Base-by-base conservation (phyloP, 1,140 invertebrate genomes). In the Polyergus mexicanus region DNA sequence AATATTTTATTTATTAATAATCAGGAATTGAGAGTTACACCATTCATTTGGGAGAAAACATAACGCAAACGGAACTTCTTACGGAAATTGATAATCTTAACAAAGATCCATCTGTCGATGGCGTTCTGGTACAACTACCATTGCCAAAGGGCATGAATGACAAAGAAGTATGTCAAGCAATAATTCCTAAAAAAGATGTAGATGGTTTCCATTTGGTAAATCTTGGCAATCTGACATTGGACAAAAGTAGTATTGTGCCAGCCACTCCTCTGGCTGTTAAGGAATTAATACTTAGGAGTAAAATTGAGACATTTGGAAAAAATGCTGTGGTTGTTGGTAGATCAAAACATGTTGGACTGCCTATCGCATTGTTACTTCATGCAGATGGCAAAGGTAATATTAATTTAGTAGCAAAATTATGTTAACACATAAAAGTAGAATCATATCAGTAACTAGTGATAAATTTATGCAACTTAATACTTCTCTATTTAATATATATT, bases 341-440 rank as follows among this genome's bases (percentile, higher is more conserved):
- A 83, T 98, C 98, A 0, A 98, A 98, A 94, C 98, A 98, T 95
- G 98, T 99, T 58, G 98, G 98, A 1, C 96, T 98, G 93, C 98
- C 98, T 0, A 97, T 98, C 84, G 97, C 97, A 16, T 96, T 98
- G 94, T 94, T 98, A 78, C 91, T 98, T 58, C 97, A 98, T 92
- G 96, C 97, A 13, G 98, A 98, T 96, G 97, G 97, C 28, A 96
- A 95, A 91, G 95, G 96, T 94, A 95, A 69, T 88, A 58, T 76
- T 62, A 84, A 75, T 78, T 65, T 32, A 41, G 19, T 78, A 22
- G n/a, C 10, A 41, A 72, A 63, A 16, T 71, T 74, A 25, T 10
- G 6, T 60, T 13, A 32, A 32, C 3, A 7, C 8, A 32, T n/a
- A 22, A 62, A 44, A 54, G 5, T 28, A 63, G 8, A 41, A 22